phyloP scores from a whole-genome alignment of 2,113 vertebrate genomes.

The Takifugu bimaculatus region DNA sequence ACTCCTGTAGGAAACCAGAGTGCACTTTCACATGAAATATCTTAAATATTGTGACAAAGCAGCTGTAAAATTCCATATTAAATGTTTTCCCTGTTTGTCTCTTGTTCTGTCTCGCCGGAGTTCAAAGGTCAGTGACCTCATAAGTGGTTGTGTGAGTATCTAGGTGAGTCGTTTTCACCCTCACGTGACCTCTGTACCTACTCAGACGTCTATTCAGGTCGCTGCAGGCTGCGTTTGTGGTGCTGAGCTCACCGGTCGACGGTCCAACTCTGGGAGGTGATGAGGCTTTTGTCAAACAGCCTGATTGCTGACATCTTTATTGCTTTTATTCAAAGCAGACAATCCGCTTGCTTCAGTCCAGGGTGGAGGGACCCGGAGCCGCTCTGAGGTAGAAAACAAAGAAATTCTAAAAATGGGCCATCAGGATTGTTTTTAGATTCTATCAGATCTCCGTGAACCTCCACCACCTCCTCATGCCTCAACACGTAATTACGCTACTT shows the following conservation, averaged over 20 bases:
- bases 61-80: background rate
- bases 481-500: too few species aligned
- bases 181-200: constrained; percentile 10
- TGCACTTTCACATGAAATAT: too few species aligned
- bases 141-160: background rate
- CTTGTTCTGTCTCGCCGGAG: background rate
- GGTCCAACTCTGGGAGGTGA: constrained; percentile 27
- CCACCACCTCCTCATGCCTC: too few species aligned
- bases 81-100: background rate
- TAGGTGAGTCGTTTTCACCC: constrained; percentile 13
- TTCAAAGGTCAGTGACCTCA: background rate
- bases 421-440: background rate
- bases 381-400: background rate
- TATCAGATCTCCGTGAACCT: too few species aligned
- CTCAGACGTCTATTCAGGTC: constrained; percentile 6
- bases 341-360: constrained; percentile 20
- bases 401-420: background rate
- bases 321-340: constrained; percentile 36
- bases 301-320: constrained; percentile 48
- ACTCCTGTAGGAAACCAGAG: too few species aligned
- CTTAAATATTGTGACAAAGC: too few species aligned
- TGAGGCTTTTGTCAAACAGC: constrained; percentile 16
- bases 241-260: constrained; percentile 11
- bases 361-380: background rate
- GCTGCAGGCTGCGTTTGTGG: constrained; percentile 5